Evolutionary conservation across 2,888 invertebrate genomes (phyloP), one percentile per base, ranked within the genome.

Genomic region (Trisateles emortualis): DNA sequence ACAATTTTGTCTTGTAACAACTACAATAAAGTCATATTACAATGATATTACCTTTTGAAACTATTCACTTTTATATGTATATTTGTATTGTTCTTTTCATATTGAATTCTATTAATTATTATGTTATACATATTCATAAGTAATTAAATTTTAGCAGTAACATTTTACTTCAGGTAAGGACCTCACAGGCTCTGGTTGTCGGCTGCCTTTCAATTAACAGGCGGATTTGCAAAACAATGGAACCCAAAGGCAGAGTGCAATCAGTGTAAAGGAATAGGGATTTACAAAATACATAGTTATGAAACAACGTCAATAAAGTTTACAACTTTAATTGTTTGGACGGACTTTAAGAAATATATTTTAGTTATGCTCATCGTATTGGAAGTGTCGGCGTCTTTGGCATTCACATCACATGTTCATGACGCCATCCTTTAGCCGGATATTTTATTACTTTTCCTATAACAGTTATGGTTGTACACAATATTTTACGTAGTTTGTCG

Each of bases 241-340:
- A 54, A 54, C 58, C 61, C 52, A 46, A 70, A 59, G 68, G 60
- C 72, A 43, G 67, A 67, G 52, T 72, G 77, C 79, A 80, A 84
- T 83, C 74, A 77, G 67, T 65, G 63, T 64, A 68, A 60, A 74
- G 53, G 68, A 70, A 74, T 65, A 61, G 69, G 68, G 66, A 74
- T 72, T 74, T 69, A 78, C 74, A 75, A 80, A 78, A 76, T 71
- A 33, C 33, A 33, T 33, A 56, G 68, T 77, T 78, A 78, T 78
- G 75, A 81, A 81, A 69, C 59, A 74, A 68, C 73, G 52, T 67
- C 74, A 84, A 85, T 88, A 86, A 82, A 78, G 50, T 88, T 89
- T 88, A 90, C 86, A 71, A 74, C 72, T 53, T 50, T 67, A 65
- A 78, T 87, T 86, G 84, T 87, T 62, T 60, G 54, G 46, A 48